Conservation (phyloP, 2,888 invertebrate genomes). For the Volucella bombylans region DNA sequence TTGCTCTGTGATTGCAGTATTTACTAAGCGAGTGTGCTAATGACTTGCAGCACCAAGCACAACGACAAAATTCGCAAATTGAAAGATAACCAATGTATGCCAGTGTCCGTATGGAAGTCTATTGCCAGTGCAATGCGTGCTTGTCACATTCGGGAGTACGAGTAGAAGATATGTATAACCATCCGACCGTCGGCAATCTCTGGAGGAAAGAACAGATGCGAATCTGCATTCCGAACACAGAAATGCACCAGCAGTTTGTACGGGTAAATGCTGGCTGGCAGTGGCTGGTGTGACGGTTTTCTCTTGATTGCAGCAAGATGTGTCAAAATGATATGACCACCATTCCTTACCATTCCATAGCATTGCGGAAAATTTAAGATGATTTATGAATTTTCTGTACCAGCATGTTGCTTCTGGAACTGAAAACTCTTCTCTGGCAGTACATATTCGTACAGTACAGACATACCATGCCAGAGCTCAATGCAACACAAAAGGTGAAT, state of each 20-base stretch:
- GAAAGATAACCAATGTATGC: conserved; percentile 37
- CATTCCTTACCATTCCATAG: conserved; percentile 46
- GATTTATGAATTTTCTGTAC: conserved; percentile 69
- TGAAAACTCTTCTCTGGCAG: conserved; percentile 35
- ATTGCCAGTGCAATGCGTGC: conserved; percentile 30
- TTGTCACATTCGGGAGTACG: not conserved
- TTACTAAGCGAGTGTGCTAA: conserved; percentile 53
- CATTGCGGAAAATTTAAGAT: conserved; percentile 63
- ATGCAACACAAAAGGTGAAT: conserved; percentile 62
- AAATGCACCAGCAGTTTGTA: conserved; percentile 48
- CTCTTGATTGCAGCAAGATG: conserved; percentile 68
- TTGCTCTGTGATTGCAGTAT: conserved; percentile 58
- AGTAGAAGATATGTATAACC: conserved; percentile 6
- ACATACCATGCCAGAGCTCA: conserved; percentile 25
- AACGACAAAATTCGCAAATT: conserved; percentile 58
- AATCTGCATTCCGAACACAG: conserved; percentile 52
- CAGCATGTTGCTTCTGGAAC: conserved; percentile 49
- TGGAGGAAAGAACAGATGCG: conserved; percentile 48
- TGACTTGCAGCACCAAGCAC: conserved; percentile 46
- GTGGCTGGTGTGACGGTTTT: conserved; percentile 60
- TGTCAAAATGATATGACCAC: conserved; percentile 69
- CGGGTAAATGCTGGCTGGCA: no score
- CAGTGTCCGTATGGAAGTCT: conserved; percentile 10
- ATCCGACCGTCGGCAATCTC: conserved; percentile 13
- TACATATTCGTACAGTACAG: conserved; percentile 14